phyloP scores from a whole-genome alignment of 2,888 invertebrate species.

The Xanthia icteritia region DNA sequence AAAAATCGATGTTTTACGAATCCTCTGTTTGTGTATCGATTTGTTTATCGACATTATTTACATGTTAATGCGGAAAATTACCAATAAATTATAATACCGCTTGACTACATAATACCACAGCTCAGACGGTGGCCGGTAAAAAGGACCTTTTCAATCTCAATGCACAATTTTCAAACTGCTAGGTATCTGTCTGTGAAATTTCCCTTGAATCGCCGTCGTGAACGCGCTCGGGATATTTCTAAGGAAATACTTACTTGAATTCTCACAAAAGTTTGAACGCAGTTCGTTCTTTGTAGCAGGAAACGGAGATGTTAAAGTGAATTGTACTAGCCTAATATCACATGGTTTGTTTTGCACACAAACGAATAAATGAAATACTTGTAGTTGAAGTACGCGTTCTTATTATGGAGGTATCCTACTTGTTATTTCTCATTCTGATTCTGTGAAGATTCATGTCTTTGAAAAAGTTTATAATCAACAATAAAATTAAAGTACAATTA shows the following conservation, averaged over 20 bases:
- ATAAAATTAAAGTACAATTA: not conserved
- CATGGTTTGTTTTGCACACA: not conserved
- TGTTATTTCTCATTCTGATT: not conserved
- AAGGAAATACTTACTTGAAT: slow-evolving; percentile 56
- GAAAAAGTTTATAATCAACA: not conserved
- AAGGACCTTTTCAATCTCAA: slow-evolving; percentile 40
- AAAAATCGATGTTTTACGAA: not conserved
- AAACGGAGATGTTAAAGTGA: slow-evolving; percentile 18
- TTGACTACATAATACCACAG: not conserved
- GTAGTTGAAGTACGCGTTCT: not conserved
- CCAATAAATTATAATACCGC: slow-evolving; percentile 7
- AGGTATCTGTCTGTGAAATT: slow-evolving; percentile 53
- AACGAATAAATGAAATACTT: not conserved
- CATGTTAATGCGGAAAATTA: not conserved
- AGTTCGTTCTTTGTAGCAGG: slow-evolving; percentile 48
- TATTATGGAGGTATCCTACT: not conserved
- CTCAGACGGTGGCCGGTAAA: slow-evolving; percentile 19
- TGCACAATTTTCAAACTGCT: slow-evolving; percentile 41
- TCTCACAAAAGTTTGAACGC: slow-evolving; percentile 48
- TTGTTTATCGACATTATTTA: not conserved
- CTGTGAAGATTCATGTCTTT: not conserved
- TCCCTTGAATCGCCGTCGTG: slow-evolving; percentile 42
- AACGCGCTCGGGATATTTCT: slow-evolving; percentile 45
- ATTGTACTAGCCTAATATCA: slow-evolving; percentile 21
- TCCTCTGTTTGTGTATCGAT: not conserved